Evolutionary conservation across 2,113 vertebrate genomes (phyloP).

Genomic region (Pedionomus torquatus): DNA sequence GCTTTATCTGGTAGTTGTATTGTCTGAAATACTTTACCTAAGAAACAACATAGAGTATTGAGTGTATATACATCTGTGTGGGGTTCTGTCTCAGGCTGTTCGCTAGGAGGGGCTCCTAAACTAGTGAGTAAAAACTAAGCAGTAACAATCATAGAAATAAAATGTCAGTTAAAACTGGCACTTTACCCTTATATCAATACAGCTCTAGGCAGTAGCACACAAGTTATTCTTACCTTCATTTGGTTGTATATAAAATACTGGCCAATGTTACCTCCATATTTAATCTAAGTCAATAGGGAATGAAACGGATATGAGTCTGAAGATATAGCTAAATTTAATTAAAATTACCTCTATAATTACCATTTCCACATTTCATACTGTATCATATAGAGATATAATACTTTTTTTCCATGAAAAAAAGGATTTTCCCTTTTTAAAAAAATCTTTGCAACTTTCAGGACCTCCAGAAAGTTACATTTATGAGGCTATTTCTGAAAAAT

Average conservation of each 20-base stretch:
- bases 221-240: not conserved
- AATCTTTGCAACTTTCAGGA: not conserved
- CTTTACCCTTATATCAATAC: not conserved
- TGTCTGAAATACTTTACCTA: not conserved
- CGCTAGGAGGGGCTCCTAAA: not conserved
- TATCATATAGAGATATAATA: not conserved
- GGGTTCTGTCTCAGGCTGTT: not conserved
- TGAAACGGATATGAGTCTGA: not conserved
- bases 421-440: not conserved
- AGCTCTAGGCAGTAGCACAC: not conserved
- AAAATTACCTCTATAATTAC: slow-evolving; percentile 9
- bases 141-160: not conserved
- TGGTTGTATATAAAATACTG: not conserved
- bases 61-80: accelerated
- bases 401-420: not conserved
- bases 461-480: not conserved
- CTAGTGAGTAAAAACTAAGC: not conserved
- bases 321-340: not conserved
- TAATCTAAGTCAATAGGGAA: not conserved
- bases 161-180: not conserved
- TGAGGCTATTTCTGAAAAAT: not conserved
- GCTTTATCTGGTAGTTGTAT: not conserved
- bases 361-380: not conserved
- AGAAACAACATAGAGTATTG: not conserved
- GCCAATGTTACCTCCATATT: not conserved